Evolutionary conservation across 1,140 invertebrate species (phyloP).

Genomic region (Drosophila bifasciata): DNA sequence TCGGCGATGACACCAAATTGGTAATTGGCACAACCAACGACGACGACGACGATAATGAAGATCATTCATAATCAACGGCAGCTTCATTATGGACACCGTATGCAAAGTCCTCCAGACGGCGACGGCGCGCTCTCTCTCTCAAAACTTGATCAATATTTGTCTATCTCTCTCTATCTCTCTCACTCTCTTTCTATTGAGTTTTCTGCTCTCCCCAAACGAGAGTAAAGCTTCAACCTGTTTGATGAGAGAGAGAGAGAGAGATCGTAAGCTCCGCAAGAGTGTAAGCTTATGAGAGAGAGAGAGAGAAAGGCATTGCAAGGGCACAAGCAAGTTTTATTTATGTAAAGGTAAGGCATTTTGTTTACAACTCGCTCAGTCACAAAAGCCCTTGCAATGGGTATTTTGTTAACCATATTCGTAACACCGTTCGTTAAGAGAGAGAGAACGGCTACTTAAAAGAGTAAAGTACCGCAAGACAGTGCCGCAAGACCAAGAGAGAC

Average conservation of each 20-base stretch:
- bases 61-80: slow-evolving; percentile 30
- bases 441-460: no score
- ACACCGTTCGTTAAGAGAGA: no score
- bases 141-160: slow-evolving; percentile 72
- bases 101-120: slow-evolving; percentile 45
- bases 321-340: no score
- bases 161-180: slow-evolving; percentile 1
- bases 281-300: slow-evolving; percentile 29
- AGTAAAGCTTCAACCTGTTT: slow-evolving; percentile 60
- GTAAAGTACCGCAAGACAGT: no score
- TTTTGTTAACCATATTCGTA: no score
- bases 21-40: slow-evolving; percentile 57
- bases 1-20: slow-evolving; percentile 63
- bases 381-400: no score
- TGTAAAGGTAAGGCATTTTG: no score
- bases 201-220: slow-evolving; percentile 4
- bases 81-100: slow-evolving; percentile 38
- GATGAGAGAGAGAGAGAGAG: slow-evolving; percentile 6
- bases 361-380: no score
- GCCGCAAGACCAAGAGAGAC: no score
- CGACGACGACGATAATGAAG: slow-evolving; percentile 32
- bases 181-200: slow-evolving; percentile 14
- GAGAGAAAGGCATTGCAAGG: neutral
- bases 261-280: neutral
- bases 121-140: neutral